Evolutionary conservation across 2,888 invertebrate species (phyloP), one percentile per base, ranked within the genome.

Genomic region (Sminthurinus aureus): DNA sequence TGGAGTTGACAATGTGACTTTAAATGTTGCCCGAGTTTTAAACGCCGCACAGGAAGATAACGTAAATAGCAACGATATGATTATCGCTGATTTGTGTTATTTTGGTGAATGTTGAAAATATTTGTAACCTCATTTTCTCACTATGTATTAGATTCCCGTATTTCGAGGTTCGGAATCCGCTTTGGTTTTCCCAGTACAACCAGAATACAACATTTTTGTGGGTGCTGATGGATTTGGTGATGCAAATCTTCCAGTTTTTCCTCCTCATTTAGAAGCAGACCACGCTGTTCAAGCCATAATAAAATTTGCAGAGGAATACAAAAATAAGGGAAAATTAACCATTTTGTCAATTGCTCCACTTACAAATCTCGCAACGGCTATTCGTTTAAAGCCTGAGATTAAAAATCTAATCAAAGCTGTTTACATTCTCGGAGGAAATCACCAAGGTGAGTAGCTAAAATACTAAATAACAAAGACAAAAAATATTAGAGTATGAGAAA

Each of bases 301-400:
- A 11, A 82, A 87, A 18, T 78, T 89, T 13, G 87, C 87, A 6
- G 85, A 87, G 12, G 86, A 89, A 52, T 86, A 88, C 64, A 84
- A 86, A 84, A 88, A 88, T 87, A 79, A 69, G 24, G 71, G 71
- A 9, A 71, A 71, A 71, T 12, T 71, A 26, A 89, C 38, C 38
- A 11, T 86, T 75, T 8, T 80, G 76, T 92, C 94, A 64, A 90
- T 96, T 26, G 96, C 94, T 0, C 93, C 96, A 0, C 90, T 96
- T 38, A 96, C 96, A 0, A 96, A 96, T 89, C 91, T 96, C 71
- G 96, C 96, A 0, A 89, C 96, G 84, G 93, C 95, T 0, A 91
- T 94, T 2, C 93, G 93, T 89, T 90, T 95, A 88, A 94, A 94
- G 88, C 93, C 94, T 0, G 74, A 84, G 8, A 85, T 88, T 3